Evolutionary conservation across 2,797 vertebrate genomes (phyloP).

Genomic region (Sandelia bainsii): DNA sequence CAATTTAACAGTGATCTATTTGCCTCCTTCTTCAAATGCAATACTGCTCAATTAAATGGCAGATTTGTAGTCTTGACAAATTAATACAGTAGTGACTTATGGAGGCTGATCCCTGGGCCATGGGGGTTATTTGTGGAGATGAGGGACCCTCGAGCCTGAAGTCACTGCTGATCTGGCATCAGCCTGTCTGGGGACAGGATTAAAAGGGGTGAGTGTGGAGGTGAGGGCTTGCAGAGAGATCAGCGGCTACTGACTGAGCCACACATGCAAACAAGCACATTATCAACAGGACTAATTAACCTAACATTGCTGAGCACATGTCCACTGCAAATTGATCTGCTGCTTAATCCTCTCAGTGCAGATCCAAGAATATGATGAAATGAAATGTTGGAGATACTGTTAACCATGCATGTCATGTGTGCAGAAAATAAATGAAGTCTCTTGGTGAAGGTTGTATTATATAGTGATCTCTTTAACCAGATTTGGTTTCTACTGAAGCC

Average conservation of each 20-base stretch:
- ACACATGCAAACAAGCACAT: slow-evolving; percentile 70
- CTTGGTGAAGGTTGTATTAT: slow-evolving; percentile 1
- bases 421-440: slow-evolving; percentile 9
- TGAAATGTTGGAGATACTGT: slow-evolving; percentile 6
- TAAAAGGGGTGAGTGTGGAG: slow-evolving; percentile 70
- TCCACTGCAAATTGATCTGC: slow-evolving; percentile 30
- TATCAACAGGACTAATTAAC: slow-evolving; percentile 65
- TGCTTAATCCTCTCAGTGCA: slow-evolving; percentile 35
- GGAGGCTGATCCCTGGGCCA: slow-evolving; percentile 35
- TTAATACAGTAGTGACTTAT: slow-evolving; percentile 12
- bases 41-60: neutral
- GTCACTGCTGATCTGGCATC: slow-evolving; percentile 75
- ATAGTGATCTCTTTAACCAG: slow-evolving; percentile 19
- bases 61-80: slow-evolving; percentile 20
- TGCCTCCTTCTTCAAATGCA: neutral
- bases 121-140: slow-evolving; percentile 52
- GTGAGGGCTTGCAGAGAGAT: slow-evolving; percentile 72
- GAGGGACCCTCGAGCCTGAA: slow-evolving; percentile 65
- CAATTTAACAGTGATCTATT: neutral
- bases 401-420: neutral
- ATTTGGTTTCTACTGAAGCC: slow-evolving; percentile 9
- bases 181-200: slow-evolving; percentile 85
- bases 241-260: slow-evolving; percentile 64
- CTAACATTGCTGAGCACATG: slow-evolving; percentile 55
- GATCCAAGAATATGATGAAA: slow-evolving; percentile 36